Base-by-base conservation (phyloP, 2,113 vertebrate genomes). In the Aythya baeri region DNA sequence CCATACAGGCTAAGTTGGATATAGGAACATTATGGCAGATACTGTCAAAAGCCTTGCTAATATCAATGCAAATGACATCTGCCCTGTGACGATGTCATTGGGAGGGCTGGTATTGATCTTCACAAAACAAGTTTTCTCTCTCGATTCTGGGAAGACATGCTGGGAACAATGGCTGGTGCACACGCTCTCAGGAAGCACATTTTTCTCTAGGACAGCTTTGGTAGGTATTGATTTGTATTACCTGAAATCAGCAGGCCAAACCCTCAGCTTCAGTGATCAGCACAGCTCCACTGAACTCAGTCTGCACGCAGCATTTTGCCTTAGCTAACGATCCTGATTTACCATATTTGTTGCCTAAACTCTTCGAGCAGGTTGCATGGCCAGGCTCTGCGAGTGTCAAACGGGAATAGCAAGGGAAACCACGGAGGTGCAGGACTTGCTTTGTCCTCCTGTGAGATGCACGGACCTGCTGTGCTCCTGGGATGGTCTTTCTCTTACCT, bases 401-500 rank as follows among this genome's bases (percentile, higher is more conserved):
- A 65, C 2, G 65, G 61, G n/a, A 71, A 72, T 0, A 67, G 26
- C 55, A 63, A 21, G 23, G 54, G 46, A 66, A 86, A 81, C n/a
- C 5, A 61, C 8, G 65, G 34, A 72, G 21, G 49, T 49, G 27
- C 6, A 61, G 62, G 57, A 77, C 41, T 57, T 88, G 31, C 22
- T 93, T 70, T 62, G 17, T n/a, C 68, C 17, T 88, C 31, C 17
- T 13, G 16, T 21, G n/a, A 85, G 32, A 75, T 54, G 32, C 9
- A 61, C 11, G 73, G 43, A 73, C 55, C 3, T 41, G 23, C 34
- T 61, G 59, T 57, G 32, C 21, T 93, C 38, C 31, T 55, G 5
- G 59, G 36, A 83, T 22, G 31, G 16, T 62, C 76, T 62, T 49
- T 66, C 41, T 93, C 97, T 98, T 97, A 99, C 99, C 99, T 99